Evolutionary conservation across 2,888 invertebrate genomes (phyloP).

Genomic region (Lithodes maja): DNA sequence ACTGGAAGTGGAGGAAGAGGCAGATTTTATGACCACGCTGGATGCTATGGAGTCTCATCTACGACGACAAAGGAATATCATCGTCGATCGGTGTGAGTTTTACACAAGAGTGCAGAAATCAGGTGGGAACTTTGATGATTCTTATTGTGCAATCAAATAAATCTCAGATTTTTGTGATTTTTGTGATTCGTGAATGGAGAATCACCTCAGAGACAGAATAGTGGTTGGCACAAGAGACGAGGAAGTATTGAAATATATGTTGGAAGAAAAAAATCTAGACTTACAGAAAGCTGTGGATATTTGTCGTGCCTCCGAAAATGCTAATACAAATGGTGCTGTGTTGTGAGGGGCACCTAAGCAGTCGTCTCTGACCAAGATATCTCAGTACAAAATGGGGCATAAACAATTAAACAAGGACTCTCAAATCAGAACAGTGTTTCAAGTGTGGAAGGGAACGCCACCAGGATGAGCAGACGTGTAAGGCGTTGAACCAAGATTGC

Average conservation of each 20-base stretch:
- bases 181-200: slow-evolving; percentile 8
- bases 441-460: neutral
- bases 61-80: neutral
- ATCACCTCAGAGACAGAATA: neutral
- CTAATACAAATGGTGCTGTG: neutral
- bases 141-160: neutral
- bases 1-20: neutral
- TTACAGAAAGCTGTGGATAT: neutral
- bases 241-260: slow-evolving; percentile 4
- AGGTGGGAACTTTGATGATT: slow-evolving; percentile 23
- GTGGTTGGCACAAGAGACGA: slow-evolving; percentile 16
- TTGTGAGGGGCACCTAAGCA: neutral
- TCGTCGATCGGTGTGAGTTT: slow-evolving; percentile 16
- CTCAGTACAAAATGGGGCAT: neutral
- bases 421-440: neutral
- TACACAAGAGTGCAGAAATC: slow-evolving; percentile 11
- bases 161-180: slow-evolving; percentile 16
- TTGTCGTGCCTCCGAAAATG: slow-evolving; percentile 11
- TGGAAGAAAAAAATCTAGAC: neutral
- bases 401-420: neutral
- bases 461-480: neutral
- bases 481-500: neutral
- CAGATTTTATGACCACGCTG: neutral
- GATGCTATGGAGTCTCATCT: slow-evolving; percentile 2
- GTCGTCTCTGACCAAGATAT: neutral